A percentile compares a stretch with the other conserved stretches of the same genome.
phyloP scores from a whole-genome alignment of 2,888 invertebrate genomes.

The Ormyrus rosae region DNA sequence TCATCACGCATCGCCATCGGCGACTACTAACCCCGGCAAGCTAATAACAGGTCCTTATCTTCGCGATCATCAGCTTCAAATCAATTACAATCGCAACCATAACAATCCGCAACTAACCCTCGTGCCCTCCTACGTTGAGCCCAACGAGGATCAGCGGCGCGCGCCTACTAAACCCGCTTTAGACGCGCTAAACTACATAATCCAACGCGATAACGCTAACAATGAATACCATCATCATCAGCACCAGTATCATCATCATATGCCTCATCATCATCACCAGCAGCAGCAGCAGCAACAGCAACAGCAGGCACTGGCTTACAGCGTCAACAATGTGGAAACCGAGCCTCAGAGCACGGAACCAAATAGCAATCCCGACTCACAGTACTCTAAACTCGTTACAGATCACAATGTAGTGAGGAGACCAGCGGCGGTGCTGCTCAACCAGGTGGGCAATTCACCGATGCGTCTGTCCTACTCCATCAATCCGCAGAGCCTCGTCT shows the following conservation, averaged over 20 bases:
- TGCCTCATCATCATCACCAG: constrained; percentile 47
- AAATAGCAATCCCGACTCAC: constrained; percentile 63
- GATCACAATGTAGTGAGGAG: constrained; percentile 63
- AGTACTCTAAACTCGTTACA: constrained; percentile 73
- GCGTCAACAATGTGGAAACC: constrained; percentile 15
- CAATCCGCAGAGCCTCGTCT: constrained; percentile 21
- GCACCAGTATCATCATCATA: constrained; percentile 49
- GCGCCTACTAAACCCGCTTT: constrained; percentile 48
- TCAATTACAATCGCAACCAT: background rate
- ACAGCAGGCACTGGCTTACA: constrained; percentile 26
- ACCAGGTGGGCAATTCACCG: constrained; percentile 57
- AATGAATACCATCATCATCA: constrained; percentile 44
- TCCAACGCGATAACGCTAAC: constrained; percentile 42
- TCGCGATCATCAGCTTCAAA: constrained; percentile 45
- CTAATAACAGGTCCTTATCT: constrained; percentile 54
- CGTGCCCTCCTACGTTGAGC: constrained; percentile 40
- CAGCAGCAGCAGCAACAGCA: constrained; percentile 41
- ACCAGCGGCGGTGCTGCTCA: constrained; percentile 35
- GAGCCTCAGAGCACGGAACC: constrained; percentile 25
- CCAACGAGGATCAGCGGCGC: constrained; percentile 44
- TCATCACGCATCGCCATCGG: constrained; percentile 52
- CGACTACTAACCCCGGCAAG: constrained; percentile 46
- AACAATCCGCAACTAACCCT: constrained; percentile 58
- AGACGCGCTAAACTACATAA: constrained; percentile 37
- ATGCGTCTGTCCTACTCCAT: constrained; percentile 64